Conservation (phyloP, 2,113 vertebrate genomes). For the Microcebus jonahi region DNA sequence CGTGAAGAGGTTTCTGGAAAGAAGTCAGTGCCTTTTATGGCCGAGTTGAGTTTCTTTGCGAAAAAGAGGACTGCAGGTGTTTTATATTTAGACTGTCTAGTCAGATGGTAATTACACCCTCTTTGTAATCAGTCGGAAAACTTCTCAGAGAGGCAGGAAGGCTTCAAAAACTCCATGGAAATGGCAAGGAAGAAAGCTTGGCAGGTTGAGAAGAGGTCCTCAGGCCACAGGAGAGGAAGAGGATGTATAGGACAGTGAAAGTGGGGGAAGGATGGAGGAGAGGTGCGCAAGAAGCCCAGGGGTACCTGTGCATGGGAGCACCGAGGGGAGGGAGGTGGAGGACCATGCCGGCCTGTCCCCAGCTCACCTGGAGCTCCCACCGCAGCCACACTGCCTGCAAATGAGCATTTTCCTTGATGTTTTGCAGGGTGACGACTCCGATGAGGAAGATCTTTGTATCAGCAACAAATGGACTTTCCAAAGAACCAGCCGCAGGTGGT, state of each 20-base stretch:
- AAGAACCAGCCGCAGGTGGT: conserved; percentile 96
- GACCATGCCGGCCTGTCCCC: rapidly evolving
- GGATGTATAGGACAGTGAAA: background rate
- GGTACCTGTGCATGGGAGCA: rapidly evolving
- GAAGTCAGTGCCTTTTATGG: background rate
- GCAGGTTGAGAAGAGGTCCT: background rate
- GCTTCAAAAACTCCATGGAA: background rate
- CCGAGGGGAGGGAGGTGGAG: too few species aligned
- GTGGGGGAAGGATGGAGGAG: background rate
- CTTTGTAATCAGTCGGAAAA: background rate
- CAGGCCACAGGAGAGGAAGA: background rate
- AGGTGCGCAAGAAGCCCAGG: background rate
- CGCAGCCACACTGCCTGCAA: background rate
- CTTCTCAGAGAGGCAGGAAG: background rate
- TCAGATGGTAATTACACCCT: background rate
- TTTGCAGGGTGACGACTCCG: conserved; percentile 94
- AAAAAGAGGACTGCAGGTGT: background rate
- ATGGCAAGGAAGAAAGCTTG: background rate
- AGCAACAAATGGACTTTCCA: conserved; percentile 99
- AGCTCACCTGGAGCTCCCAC: rapidly evolving
- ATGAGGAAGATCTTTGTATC: conserved; percentile 97
- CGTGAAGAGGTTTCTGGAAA: background rate
- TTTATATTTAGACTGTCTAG: conserved; percentile 35
- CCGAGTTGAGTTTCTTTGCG: background rate
- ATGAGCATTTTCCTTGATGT: conserved; percentile 23